phyloP scores from a whole-genome alignment of 2,888 invertebrate species.

The Acheta domesticus region DNA sequence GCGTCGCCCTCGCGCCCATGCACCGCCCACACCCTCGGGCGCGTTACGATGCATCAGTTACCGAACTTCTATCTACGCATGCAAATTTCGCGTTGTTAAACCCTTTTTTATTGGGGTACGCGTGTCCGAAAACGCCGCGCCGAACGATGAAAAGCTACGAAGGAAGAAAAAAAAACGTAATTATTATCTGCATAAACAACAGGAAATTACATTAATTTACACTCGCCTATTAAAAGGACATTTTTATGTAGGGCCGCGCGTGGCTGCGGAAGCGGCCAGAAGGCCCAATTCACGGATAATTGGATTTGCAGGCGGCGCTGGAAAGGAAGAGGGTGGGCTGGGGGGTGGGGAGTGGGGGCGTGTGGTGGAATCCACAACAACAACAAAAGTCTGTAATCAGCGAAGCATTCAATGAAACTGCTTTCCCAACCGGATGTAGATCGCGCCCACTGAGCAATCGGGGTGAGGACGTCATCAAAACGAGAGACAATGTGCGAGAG shows the following conservation, averaged over 20 bases:
- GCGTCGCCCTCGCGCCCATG: too few relatives aligned
- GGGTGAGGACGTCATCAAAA: slow-evolving; percentile 7
- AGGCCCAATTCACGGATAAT: slow-evolving; percentile 7
- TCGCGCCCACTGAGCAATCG: not conserved
- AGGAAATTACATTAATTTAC: slow-evolving; percentile 3
- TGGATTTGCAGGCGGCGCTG: not conserved
- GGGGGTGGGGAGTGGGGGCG: too few relatives aligned
- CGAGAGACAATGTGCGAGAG: not conserved
- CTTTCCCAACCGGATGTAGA: slow-evolving; percentile 1
- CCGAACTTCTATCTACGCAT: too few relatives aligned
- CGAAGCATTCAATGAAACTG: not conserved
- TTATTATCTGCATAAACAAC: slow-evolving; percentile 18
- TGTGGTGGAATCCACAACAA: not conserved
- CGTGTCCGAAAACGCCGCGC: too few relatives aligned
- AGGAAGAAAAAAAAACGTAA: not conserved
- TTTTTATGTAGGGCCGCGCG: not conserved
- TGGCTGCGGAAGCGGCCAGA: not conserved
- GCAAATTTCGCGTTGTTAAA: too few relatives aligned
- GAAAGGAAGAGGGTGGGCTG: not conserved
- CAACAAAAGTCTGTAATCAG: slow-evolving; percentile 18
- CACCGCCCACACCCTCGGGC: too few relatives aligned
- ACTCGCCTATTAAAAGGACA: not conserved
- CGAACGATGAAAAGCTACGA: not conserved
- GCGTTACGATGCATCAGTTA: too few relatives aligned
- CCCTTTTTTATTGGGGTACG: too few relatives aligned